These are phyloP conservation scores for Meghimatium bilineatum DNA, from an alignment of 2,888 invertebrate species.

Conservation along the genomic window DNA sequence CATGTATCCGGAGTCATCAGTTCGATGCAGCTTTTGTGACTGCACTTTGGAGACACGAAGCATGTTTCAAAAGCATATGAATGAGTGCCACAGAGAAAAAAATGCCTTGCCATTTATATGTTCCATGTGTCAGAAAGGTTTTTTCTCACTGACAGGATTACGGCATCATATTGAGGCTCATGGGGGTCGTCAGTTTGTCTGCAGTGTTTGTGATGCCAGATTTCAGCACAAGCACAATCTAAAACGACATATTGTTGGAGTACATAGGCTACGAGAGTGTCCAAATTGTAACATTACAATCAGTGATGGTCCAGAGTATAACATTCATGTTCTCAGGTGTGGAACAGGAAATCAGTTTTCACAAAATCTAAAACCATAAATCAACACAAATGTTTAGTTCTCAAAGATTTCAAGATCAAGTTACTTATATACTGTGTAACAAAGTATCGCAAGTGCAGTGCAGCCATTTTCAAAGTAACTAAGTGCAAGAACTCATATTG, in stretches of 20 bases:
- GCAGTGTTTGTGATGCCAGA: constrained; percentile 39
- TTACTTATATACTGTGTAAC: background rate
- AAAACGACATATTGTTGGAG: constrained; percentile 38
- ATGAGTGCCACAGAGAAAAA: constrained; percentile 38
- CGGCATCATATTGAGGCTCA: constrained; percentile 45
- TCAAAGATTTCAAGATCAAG: background rate
- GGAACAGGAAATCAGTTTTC: constrained; percentile 7
- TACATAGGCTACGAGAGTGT: constrained; percentile 39
- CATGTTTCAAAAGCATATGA: constrained; percentile 45
- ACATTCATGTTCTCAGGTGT: constrained; percentile 27
- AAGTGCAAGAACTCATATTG: background rate
- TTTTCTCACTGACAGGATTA: constrained; percentile 44
- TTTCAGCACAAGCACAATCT: constrained; percentile 48
- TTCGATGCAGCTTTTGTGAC: constrained; percentile 34
- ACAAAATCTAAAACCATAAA: constrained; percentile 1
- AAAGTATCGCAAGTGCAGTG: background rate
- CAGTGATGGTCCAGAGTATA: constrained; percentile 28
- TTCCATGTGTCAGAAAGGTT: constrained; percentile 43
- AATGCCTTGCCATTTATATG: constrained; percentile 44
- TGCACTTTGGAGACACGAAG: constrained; percentile 25
- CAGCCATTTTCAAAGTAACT: background rate
- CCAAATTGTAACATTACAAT: constrained; percentile 23
- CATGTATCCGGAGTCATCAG: constrained; percentile 19
- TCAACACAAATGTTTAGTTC: background rate
- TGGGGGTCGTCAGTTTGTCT: constrained; percentile 37